These are phyloP conservation scores for Thunnus maccoyii DNA, from an alignment of 2,113 vertebrate species.

Conservation along the genomic window DNA sequence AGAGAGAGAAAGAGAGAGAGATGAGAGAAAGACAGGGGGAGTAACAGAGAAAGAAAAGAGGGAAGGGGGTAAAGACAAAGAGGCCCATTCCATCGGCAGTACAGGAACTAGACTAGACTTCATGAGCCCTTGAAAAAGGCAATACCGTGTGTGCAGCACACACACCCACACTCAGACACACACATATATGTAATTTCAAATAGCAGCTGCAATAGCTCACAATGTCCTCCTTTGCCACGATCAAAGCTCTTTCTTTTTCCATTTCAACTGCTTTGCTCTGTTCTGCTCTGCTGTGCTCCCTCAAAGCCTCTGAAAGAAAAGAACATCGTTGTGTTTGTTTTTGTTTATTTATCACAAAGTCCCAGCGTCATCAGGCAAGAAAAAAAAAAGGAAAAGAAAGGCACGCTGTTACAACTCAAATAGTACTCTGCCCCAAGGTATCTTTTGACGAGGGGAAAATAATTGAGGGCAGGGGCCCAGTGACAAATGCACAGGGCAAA, in stretches of 20 bases:
- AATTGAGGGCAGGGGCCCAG: constrained; percentile 50
- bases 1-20: constrained; percentile 9
- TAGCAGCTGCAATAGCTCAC: constrained; percentile 27
- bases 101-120: constrained; percentile 75
- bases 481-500: constrained; percentile 57
- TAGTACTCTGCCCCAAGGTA: constrained; percentile 48
- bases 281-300: constrained; percentile 20
- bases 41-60: constrained; percentile 1
- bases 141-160: constrained; percentile 11
- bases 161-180: not conserved
- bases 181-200: constrained; percentile 24
- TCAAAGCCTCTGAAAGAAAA: constrained; percentile 41
- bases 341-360: constrained; percentile 63
- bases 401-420: constrained; percentile 27
- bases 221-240: constrained; percentile 21
- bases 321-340: constrained; percentile 27
- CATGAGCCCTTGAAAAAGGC: constrained; percentile 55
- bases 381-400: constrained; percentile 6
- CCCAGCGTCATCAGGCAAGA: constrained; percentile 22
- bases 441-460: constrained; percentile 54
- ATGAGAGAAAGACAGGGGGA: constrained; percentile 29
- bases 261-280: constrained; percentile 27
- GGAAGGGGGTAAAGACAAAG: constrained; percentile 66
- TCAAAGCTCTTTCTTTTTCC: constrained; percentile 41
- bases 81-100: constrained; percentile 49